A percentile compares a stretch with the other conserved stretches of the same genome.
Evolutionary conservation across 2,888 invertebrate genomes (phyloP).

Genomic region (Micoletzkya japonica): DNA sequence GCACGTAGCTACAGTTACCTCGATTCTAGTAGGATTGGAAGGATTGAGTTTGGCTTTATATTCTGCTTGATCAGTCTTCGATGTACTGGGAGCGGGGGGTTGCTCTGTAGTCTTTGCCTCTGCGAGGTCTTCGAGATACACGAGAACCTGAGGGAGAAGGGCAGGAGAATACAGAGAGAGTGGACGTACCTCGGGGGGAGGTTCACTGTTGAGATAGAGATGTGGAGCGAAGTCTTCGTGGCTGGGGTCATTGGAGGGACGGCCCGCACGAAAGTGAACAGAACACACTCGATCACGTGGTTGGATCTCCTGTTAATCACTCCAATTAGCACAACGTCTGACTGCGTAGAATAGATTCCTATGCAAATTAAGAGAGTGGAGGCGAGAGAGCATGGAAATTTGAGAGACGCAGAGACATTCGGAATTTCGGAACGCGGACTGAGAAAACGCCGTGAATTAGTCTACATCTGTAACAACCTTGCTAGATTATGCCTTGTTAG

Average conservation of each 20-base stretch:
- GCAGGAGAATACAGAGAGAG: background rate
- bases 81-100: background rate
- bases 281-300: constrained; percentile 29
- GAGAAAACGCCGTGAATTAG: too few species aligned
- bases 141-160: constrained; percentile 3
- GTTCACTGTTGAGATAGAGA: constrained; percentile 30
- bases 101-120: background rate
- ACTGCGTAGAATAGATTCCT: too few species aligned
- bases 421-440: too few species aligned
- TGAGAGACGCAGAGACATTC: too few species aligned
- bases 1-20: background rate
- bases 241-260: constrained; percentile 25
- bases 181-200: constrained; percentile 22
- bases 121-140: constrained; percentile 16
- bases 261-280: constrained; percentile 21
- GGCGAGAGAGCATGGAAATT: too few species aligned
- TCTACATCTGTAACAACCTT: too few species aligned
- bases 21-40: constrained; percentile 9
- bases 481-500: too few species aligned
- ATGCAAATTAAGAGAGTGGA: too few species aligned
- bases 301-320: constrained; percentile 3
- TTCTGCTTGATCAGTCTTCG: background rate
- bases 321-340: too few species aligned
- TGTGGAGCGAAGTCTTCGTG: constrained; percentile 31
- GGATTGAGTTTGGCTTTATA: constrained; percentile 21